Base-by-base conservation (phyloP, 1,140 invertebrate species). In the Sycophila sp. region DNA sequence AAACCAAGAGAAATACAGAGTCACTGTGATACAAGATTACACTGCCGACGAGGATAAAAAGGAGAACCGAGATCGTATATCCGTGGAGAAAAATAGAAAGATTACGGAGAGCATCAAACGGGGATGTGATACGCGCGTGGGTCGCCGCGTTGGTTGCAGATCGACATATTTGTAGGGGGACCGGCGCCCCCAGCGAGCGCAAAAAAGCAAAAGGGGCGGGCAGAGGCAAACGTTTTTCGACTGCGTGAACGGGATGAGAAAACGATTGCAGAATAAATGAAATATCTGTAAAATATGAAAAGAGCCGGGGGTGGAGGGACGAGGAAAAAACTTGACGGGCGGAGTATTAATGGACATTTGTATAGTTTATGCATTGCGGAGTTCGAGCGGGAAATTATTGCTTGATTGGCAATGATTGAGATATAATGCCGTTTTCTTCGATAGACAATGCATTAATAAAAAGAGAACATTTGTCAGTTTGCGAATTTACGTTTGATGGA, bases 51-150 rank as follows among this genome's bases (percentile, higher is more conserved):
- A 24, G n/a, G 19, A 28, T 55, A 55, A 55, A 55, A 55, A 28
- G 15, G 51, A 55, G 17, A 11, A 55, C 34, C 19, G 55, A 38
- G 55, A 58, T 22, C 8, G 26, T 22, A 24, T 47, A 45, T 22
- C n/a, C n/a, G 1, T 2, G 7, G 19, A 56, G 63, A 53, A 55
- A 66, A 62, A 45, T 64, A 36, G 58, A 67, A 72, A 62, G 38
- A 26, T 30, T 58, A 59, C 42, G 63, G n/a, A 56, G 70, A 24
- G 26, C 34, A 60, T 60, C 58, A 60, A n/a, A 22, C 22, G 6
- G n/a, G 63, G 60, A 49, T 67, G 45, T 67, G 59, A 67, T 45
- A 67, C 55, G 34, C 66, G 28, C 32, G 58, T 45, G 53, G 15
- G 15, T 2, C 36, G 36, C 17, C 24, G 22, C 26, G 7, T 34